Evolutionary conservation across 1,140 invertebrate species (phyloP), one percentile per base, ranked within the genome.

Genomic region (Chrysomallon squamiferum): DNA sequence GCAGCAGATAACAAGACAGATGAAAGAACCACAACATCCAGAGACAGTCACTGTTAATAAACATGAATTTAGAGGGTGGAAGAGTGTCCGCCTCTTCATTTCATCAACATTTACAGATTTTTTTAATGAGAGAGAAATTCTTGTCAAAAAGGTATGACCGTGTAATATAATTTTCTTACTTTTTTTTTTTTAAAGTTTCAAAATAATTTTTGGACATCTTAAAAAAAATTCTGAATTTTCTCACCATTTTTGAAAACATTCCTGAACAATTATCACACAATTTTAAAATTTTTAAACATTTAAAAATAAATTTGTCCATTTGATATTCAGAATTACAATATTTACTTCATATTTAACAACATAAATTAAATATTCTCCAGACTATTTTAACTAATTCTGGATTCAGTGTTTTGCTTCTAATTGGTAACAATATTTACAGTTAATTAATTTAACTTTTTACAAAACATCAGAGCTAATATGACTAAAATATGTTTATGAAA

Each of bases 31-130:
- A 15, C 35, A 7, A 5, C 35, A 15, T 15, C 35, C 35, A 38
- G 6, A 38, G 15, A 5, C 35, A 7, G 35, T 38, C 35, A 38
- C 50, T 54, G 18, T 15, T 27, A 27, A 20, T 29, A 18, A 20
- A 4, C 50, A 18, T 13, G 50, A 13, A 3, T 27, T 27, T 27
- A 27, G 22, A 30, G 75, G 65, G 58, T 83, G 80, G 80, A 79
- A 74, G 57, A 78, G 75, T 59, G 70, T 83, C 2, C 64, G 83
- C 52, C 66, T 86, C 9, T 86, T 86, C 77, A 82, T 86, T 1
- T 86, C 84, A 9, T 85, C 83, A 58, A 86, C 84, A 58, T 86
- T 86, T 64, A 81, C 75, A 50, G 84, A 86, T 67, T 85, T 85
- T 59, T 81, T 79, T 66, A 79, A 74, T 69, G 84, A 86, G 69